Conservation (phyloP, 2,113 vertebrate species). For the Onychostoma macrolepis region DNA sequence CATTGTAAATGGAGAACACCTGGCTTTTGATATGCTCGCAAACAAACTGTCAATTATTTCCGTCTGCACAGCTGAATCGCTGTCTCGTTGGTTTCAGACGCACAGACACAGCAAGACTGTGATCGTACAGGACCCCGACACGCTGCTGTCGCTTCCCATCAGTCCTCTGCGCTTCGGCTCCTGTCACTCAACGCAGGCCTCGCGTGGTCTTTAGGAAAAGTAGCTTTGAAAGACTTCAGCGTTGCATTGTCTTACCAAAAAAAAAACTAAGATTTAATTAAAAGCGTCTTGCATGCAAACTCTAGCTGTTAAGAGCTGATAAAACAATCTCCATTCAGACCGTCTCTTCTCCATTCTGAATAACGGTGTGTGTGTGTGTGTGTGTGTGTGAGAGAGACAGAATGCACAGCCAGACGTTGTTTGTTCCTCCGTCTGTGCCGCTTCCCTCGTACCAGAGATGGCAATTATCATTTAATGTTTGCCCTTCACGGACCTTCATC, state of each 20-base stretch:
- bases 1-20: slow-evolving; percentile 24
- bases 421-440: slow-evolving; percentile 8
- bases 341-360: not conserved
- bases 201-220: not conserved
- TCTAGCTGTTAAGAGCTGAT: slow-evolving; percentile 29
- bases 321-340: slow-evolving; percentile 9
- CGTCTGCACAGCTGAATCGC: not conserved
- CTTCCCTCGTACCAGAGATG: not conserved
- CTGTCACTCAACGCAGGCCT: not conserved
- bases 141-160: slow-evolving; percentile 15
- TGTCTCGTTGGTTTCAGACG: not conserved
- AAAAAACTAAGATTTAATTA: not conserved
- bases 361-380: not conserved
- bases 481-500: slow-evolving; percentile 52
- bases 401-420: not conserved
- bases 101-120: not conserved
- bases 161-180: not conserved
- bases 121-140: not conserved
- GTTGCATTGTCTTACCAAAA: not conserved
- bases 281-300: not conserved
- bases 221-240: not conserved
- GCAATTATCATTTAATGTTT: slow-evolving; percentile 65
- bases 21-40: not conserved
- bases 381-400: not conserved
- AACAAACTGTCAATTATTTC: slow-evolving; percentile 7